Evolutionary conservation across 2,113 vertebrate species (phyloP).

Genomic region (Dasyornis broadbenti): DNA sequence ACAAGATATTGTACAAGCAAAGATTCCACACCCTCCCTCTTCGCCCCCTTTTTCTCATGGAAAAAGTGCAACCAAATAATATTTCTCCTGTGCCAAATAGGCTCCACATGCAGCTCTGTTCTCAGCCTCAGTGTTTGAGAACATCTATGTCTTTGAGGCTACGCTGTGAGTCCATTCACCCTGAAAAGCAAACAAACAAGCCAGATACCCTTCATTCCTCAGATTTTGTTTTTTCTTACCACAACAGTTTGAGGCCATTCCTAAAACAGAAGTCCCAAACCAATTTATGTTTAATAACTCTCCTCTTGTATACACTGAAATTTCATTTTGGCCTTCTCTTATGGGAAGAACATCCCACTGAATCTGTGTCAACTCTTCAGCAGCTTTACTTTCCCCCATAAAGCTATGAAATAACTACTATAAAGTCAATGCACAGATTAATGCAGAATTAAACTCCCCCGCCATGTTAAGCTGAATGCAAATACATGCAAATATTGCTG

Average conservation of each 20-base stretch:
- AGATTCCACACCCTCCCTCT: neutral
- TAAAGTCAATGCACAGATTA: neutral
- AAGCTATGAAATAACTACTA: neutral
- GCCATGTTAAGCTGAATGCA: neutral
- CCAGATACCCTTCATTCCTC: neutral
- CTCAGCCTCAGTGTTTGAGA: neutral
- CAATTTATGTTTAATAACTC: neutral
- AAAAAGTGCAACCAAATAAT: neutral
- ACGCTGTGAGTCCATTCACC: accelerated
- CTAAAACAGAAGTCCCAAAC: neutral
- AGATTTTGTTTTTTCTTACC: neutral
- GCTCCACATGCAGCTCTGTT: neutral
- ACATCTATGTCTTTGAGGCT: neutral
- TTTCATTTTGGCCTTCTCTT: neutral
- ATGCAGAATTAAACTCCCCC: neutral
- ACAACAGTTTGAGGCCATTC: neutral
- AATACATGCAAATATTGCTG: constrained; percentile 6
- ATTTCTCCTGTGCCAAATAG: neutral
- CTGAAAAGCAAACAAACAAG: neutral
- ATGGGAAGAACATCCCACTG: neutral
- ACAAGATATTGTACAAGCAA: neutral
- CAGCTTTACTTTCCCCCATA: neutral
- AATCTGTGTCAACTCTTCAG: neutral
- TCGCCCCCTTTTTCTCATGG: neutral
- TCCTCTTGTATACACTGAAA: neutral